Base-by-base conservation (phyloP, 2,797 vertebrate genomes). In the Leuciscus waleckii region DNA sequence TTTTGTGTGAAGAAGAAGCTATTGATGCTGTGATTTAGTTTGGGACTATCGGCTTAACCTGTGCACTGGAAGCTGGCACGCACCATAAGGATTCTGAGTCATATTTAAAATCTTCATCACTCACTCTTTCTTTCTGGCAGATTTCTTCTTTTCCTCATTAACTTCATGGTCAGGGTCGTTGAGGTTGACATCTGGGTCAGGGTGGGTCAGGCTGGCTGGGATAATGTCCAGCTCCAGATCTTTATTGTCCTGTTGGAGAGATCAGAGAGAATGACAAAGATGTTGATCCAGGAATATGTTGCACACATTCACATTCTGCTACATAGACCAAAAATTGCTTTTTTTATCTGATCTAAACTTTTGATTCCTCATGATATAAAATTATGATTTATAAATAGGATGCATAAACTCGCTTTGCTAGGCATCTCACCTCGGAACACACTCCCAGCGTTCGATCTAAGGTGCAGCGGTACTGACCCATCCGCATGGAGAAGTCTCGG, bases 141-240 rank as follows among this genome's bases (percentile, higher is more conserved):
- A 98, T 87, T 98, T 98, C 87, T 98, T 95, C 93, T 99, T 99
- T 92, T 99, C 98, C 85, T 99, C 98, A 67, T 98, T 99, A 92
- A 97, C 92, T 90, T 99, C 97, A 1, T 99, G 97, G 90, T 96
- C 96, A 54, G 97, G 97, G 84, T 99, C 98, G 1, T 97, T 95
- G 56, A 99, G 95, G 90, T 98, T 99, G 67, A 99, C 98, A 84
- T 99, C 97, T 0, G 97, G 97, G 92, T 99, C 98, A 0, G 97
- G 97, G 93, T 99, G 98, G 0, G 97, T 98, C 92, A 99, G 96
- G 91, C 97, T 99, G 89, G 98, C 98, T 82, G 98, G 98, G 90
- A 98, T 97, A 89, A 98, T 97, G 92, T 99, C 98, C 87, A 99
- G 92, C 90, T 99, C 97, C 87, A 99, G 87, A 90, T 99, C 98